Base-by-base conservation (phyloP, 2,888 invertebrate genomes). In the Alviniconcha strummeri region DNA sequence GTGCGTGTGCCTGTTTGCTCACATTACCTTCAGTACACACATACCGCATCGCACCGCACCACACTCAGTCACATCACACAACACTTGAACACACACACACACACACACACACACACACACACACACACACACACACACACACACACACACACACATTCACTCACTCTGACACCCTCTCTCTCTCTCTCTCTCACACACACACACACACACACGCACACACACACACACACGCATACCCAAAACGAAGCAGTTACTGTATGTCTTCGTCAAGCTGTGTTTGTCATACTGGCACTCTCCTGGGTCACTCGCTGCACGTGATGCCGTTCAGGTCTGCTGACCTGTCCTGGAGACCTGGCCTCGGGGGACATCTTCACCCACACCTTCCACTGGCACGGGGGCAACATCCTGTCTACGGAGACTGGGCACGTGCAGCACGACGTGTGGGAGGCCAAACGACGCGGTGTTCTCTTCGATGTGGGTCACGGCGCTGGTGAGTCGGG, bases 341-440 rank as follows among this genome's bases (percentile, higher is more conserved):
- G 91, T 80, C 92, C 92, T 1, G 88, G 88, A 9, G 87, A 88
- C 80, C 82, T 92, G 82, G 80, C 85, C 5, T 75, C 84, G 0
- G 92, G 92, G 11, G 92, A 92, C 81, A 87, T 92, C 9, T 90
- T 91, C 87, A 92, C 92, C 0, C 92, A 92, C 80, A 86, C 89
- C 9, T 90, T 86, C 60, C 89, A 91, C 84, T 89, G 89, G 8
- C 87, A 89, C 72, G 54, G 74, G 1, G 86, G 85, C 60, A 84
- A 88, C 55, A 90, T 91, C 8, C 71, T 92, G 0, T 88, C 91
- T 77, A 75, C 82, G 0, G 71, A 81, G 1, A 88, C 87, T 4
- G 81, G 84, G 8, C 67, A 78, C 0, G 82, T 92, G 52, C 82
- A 84, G 7, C 83, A 83, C 54, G 88, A 89, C 69, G 91, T 91